Percentiles rank a stretch among this genome's conserved stretches.
phyloP scores from a whole-genome alignment of 2,888 invertebrate genomes.

The Cybosia mesomella region DNA sequence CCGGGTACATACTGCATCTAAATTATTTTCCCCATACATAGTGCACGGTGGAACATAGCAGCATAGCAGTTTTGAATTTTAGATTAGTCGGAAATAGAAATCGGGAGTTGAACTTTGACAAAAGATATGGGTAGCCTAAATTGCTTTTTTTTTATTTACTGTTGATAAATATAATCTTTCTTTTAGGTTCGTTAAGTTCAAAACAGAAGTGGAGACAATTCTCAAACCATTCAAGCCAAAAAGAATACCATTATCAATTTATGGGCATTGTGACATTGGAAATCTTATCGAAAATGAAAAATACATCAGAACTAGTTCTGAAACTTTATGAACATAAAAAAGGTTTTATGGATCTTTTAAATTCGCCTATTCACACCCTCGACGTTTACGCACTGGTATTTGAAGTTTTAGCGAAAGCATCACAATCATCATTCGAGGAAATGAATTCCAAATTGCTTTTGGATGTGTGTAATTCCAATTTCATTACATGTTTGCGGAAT shows the following conservation, averaged over 20 bases:
- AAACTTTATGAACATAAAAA: constrained; percentile 65
- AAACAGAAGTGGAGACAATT: background rate
- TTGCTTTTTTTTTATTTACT: too few relatives aligned
- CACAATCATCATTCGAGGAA: constrained; percentile 68
- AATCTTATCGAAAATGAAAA: constrained; percentile 61
- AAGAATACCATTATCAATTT: constrained; percentile 12
- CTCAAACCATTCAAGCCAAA: background rate
- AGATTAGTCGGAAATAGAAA: background rate
- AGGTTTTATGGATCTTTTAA: constrained; percentile 66
- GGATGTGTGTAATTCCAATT: constrained; percentile 71
- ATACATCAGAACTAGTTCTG: constrained; percentile 66
- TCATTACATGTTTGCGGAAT: constrained; percentile 61
- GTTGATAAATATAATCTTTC: background rate
- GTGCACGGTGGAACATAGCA: too few relatives aligned
- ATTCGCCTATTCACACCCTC: constrained; percentile 58
- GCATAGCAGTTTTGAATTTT: too few relatives aligned
- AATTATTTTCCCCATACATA: too few relatives aligned
- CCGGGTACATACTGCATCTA: too few relatives aligned
- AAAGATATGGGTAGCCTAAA: too few relatives aligned
- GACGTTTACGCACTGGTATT: constrained; percentile 75
- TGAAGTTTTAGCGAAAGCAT: constrained; percentile 72
- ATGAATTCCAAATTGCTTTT: constrained; percentile 67
- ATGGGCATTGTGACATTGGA: constrained; percentile 65
- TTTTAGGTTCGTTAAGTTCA: background rate
- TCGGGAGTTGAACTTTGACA: background rate